Conservation (phyloP, 2,888 invertebrate genomes). For the Endomychus coccineus region DNA sequence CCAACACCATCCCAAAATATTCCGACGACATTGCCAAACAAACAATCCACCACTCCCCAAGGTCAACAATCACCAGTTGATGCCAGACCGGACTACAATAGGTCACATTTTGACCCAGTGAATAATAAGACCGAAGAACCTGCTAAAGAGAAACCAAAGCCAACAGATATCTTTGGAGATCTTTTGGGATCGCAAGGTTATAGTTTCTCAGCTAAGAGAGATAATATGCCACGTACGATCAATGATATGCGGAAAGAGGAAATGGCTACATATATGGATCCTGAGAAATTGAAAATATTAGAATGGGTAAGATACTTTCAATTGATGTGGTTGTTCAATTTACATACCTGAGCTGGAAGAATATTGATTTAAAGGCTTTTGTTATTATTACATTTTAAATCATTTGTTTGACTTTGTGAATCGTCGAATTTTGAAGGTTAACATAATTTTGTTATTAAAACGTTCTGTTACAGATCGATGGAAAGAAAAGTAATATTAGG, state of each 20-base stretch:
- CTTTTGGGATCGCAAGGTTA: conserved; percentile 86
- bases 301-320: conserved; percentile 58
- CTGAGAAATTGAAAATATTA: conserved; percentile 74
- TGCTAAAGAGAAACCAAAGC: conserved; percentile 39
- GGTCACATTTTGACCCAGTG: conserved; percentile 62
- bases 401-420: background rate
- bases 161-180: conserved; percentile 80
- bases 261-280: conserved; percentile 81
- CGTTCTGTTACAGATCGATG: conserved; percentile 63
- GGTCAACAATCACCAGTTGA: conserved; percentile 42
- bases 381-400: background rate
- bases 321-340: background rate
- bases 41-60: too few species aligned
- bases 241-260: conserved; percentile 90
- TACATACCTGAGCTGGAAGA: background rate
- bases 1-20: too few species aligned
- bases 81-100: conserved; percentile 52
- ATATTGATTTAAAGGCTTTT: background rate
- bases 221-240: conserved; percentile 76
- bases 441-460: conserved; percentile 4
- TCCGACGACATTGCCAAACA: too few species aligned
- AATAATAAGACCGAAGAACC: conserved; percentile 27
- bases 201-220: conserved; percentile 65
- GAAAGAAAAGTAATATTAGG: conserved; percentile 93
- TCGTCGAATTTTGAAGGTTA: background rate